Base-by-base conservation (phyloP, 2,888 invertebrate species). In the Agonopterix heracliana region DNA sequence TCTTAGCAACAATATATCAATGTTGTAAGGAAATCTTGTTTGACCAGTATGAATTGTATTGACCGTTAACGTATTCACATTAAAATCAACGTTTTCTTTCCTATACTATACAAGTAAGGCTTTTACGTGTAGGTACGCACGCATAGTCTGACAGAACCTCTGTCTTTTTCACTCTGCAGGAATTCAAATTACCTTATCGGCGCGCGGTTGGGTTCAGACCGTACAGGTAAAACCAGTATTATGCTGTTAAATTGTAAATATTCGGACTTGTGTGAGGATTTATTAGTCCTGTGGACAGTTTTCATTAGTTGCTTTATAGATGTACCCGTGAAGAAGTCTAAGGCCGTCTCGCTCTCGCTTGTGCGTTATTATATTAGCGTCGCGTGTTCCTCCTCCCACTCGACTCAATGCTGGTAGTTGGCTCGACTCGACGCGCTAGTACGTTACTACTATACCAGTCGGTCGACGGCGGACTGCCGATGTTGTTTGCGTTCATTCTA, bases 181-280 rank as follows among this genome's bases (percentile, higher is more conserved):
- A 82, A 87, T 88, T 82, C 76, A 76, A 84, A 85, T 83, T 79
- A 75, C 81, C 80, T 83, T 85, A 86, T 81, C 80, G 78, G 82
- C 75, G 79, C 76, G 75, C 78, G 61, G 74, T 66, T 60, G 61
- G 60, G 65, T 26, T 26, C 26, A 26, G 26, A 5, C 26, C 26
- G 26, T 72, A 75, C 85, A 87, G 84, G 85, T 86, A 83, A 81
- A 83, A 85, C 87, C 76, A 66, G 79, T 85, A 81, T 81, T 75
- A 85, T 57, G 55, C 64, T 66, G 67, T 63, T 54, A 77, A 77
- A 76, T 68, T 77, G 58, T 55, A 69, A 53, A 70, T 53, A 66
- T 61, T 56, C 55, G 47, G 56, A 60, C 60, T 64, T 55, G 60
- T 62, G 55, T 59, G 66, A 63, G 63, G 64, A 66, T 73, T 71